Evolutionary conservation across 2,888 invertebrate genomes (phyloP).

Genomic region (Caenorhabditis plicata): DNA sequence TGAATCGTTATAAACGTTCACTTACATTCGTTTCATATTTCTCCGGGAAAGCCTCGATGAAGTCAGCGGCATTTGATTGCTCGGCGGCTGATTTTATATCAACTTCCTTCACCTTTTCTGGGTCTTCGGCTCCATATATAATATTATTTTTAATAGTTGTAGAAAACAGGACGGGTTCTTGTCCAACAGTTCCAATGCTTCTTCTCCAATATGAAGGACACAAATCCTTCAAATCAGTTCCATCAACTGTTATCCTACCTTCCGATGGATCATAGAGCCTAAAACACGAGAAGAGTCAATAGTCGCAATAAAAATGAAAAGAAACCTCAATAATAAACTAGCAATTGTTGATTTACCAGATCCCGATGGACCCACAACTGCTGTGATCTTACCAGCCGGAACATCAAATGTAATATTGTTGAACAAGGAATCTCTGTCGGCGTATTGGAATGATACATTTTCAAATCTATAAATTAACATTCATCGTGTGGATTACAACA

Average conservation of each 20-base stretch:
- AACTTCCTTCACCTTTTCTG: constrained; percentile 69
- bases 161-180: constrained; percentile 90
- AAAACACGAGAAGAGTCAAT: constrained; percentile 1
- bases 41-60: constrained; percentile 74
- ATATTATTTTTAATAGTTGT: constrained; percentile 87
- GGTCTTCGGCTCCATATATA: constrained; percentile 77
- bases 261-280: constrained; percentile 77
- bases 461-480: constrained; percentile 74
- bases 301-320: constrained; percentile 2
- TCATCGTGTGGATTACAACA: not conserved
- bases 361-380: constrained; percentile 87
- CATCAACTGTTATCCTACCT: constrained; percentile 75
- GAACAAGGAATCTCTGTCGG: constrained; percentile 72
- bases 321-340: constrained; percentile 77
- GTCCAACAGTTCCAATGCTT: constrained; percentile 85
- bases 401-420: constrained; percentile 73
- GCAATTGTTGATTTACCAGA: constrained; percentile 93
- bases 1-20: too few species aligned
- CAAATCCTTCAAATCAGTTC: constrained; percentile 75
- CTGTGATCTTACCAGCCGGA: constrained; percentile 76
- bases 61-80: constrained; percentile 84
- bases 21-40: constrained; percentile 84
- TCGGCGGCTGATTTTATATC: constrained; percentile 72
- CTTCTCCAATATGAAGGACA: constrained; percentile 83
- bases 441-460: constrained; percentile 78